Percentiles rank a stretch among this genome's conserved stretches.
Conservation (phyloP, 2,888 invertebrate genomes). For the Apeira syringaria region DNA sequence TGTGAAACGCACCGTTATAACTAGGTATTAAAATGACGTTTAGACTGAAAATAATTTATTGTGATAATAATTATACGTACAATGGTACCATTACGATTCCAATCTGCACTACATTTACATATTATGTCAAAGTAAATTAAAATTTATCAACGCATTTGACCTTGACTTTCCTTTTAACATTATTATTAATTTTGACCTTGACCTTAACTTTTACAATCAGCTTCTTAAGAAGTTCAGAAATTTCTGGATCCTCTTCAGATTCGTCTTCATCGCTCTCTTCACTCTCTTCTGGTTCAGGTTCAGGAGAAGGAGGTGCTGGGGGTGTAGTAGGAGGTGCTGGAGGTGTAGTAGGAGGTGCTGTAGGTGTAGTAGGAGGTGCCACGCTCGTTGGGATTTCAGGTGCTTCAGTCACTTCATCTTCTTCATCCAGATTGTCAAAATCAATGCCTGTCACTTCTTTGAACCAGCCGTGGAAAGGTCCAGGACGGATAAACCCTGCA, state of each 20-base stretch:
- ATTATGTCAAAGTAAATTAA: slow-evolving; percentile 29
- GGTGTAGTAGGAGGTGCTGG: slow-evolving; percentile 16
- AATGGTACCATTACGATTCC: no score
- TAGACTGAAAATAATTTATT: no score
- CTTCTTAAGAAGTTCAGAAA: slow-evolving; percentile 57
- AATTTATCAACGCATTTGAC: slow-evolving; percentile 25
- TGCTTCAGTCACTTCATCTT: slow-evolving; percentile 31
- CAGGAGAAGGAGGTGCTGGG: slow-evolving; percentile 20
- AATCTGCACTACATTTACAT: no score
- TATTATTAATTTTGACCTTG: slow-evolving; percentile 59
- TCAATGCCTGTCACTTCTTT: slow-evolving; percentile 56
- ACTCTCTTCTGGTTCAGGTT: slow-evolving; percentile 31
- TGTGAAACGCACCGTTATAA: no score
- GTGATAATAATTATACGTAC: no score
- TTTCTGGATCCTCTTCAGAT: slow-evolving; percentile 49
- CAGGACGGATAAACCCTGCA: slow-evolving; percentile 66
- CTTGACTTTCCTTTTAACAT: slow-evolving; percentile 41
- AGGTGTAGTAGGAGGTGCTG: slow-evolving; percentile 11
- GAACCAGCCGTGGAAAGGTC: slow-evolving; percentile 67
- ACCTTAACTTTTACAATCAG: slow-evolving; percentile 69
- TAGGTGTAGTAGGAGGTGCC: slow-evolving; percentile 12
- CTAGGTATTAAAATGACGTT: no score
- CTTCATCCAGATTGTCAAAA: slow-evolving; percentile 58
- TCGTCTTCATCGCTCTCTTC: slow-evolving; percentile 39
- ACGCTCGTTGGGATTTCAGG: slow-evolving; percentile 2